Base-by-base conservation (phyloP, 1,140 invertebrate species). In the Monochamus saltuarius region DNA sequence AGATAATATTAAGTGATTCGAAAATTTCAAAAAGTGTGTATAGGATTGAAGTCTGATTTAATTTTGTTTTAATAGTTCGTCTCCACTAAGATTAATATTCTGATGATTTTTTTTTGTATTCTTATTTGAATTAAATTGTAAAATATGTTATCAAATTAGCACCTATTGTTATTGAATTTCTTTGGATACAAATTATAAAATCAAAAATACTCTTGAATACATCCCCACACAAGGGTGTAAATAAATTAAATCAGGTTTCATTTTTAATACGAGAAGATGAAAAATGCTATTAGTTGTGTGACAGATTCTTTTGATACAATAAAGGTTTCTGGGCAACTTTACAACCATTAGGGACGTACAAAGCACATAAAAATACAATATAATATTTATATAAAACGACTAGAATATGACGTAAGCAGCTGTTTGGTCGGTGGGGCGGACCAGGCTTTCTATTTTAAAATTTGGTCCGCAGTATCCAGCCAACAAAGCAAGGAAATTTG, bases 331-430 rank as follows among this genome's bases (percentile, higher is more conserved):
- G 34, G 53, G 53, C 43, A 56, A 19, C n/a, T 34, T 54, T 59
- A 65, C 58, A 65, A 65, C 58, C 54, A 61, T 65, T 45, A 68
- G 67, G 70, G 63, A 72, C 72, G 72, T 70, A 73, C 72, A 72
- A 72, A 73, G 72, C 70, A 72, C 68, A 70, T 73, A 73, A 73
- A 72, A 73, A 73, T 73, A 72, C 69, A 69, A 62, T 69, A n/a
- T n/a, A n/a, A 72, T 71, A 67, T 73, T 69, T 65, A 72, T 73
- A 72, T 73, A 73, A 73, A 73, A 73, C 70, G 70, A 73, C 72
- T 73, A 72, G 72, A 68, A 61, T 69, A 69, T 61, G 57, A 71
- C 60, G 59, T 71, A 68, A 74, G 72, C 70, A 72, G 64, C 64
- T 68, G 66, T 62, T 68, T 70, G 67, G 73, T 73, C 71, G 67